Percentiles rank a stretch among this genome's conserved stretches.
Conservation (phyloP, 2,113 vertebrate species). For the Pyrgilauda ruficollis region DNA sequence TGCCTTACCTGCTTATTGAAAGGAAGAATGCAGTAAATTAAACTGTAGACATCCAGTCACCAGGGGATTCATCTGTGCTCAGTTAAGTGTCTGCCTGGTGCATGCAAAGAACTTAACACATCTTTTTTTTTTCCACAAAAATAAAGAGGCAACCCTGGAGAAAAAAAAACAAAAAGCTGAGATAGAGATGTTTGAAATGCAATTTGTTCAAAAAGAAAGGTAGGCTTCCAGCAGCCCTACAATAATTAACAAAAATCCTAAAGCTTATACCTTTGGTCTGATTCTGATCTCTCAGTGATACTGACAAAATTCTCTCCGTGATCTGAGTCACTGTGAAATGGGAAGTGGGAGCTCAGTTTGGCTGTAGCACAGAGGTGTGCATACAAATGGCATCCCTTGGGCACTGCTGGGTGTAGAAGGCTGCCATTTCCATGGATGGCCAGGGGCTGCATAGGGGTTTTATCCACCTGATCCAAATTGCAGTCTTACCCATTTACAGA, state of each 20-base stretch:
- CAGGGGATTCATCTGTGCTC: neutral
- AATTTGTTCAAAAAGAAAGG: neutral
- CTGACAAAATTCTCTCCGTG: neutral
- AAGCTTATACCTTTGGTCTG: neutral
- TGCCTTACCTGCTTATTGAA: slow-evolving; percentile 1
- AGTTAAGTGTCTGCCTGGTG: neutral
- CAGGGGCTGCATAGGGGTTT: neutral
- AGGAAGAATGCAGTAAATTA: neutral
- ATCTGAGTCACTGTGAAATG: neutral
- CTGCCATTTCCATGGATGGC: neutral
- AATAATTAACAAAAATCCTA: neutral
- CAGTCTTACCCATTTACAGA: neutral
- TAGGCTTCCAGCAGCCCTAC: neutral
- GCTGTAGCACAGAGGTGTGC: neutral
- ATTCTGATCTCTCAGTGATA: neutral
- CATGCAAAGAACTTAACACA: neutral
- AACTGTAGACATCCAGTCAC: neutral
- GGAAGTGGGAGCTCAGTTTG: neutral
- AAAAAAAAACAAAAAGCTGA: neutral
- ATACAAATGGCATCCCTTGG: neutral
- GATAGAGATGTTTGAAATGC: neutral
- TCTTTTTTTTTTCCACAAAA: neutral
- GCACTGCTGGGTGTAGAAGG: neutral
- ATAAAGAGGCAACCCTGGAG: neutral
- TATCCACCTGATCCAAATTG: neutral